Conservation (phyloP, 2,797 vertebrate species). For the Sebastolobus alascanus region DNA sequence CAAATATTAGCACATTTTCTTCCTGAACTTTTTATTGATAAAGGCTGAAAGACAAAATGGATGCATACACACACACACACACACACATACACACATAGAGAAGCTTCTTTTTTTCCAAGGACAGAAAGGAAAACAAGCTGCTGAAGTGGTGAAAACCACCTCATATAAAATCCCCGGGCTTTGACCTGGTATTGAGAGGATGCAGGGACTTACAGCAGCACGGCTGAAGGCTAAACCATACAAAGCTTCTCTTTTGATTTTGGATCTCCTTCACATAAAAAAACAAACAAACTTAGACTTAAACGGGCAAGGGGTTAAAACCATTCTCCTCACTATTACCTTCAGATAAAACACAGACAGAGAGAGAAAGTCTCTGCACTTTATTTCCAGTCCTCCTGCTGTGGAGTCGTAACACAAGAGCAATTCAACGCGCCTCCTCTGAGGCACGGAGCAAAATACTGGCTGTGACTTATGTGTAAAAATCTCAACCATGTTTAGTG, state of each 20-base stretch:
- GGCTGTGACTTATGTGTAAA: slow-evolving; percentile 13
- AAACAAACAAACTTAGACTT: slow-evolving; percentile 12
- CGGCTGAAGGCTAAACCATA: slow-evolving; percentile 38
- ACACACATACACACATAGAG: not conserved
- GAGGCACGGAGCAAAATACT: slow-evolving; percentile 18
- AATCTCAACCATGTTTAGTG: slow-evolving; percentile 22
- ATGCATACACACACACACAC: not conserved
- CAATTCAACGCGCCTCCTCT: slow-evolving; percentile 33
- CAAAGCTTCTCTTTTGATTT: slow-evolving; percentile 52
- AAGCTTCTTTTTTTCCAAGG: slow-evolving; percentile 6
- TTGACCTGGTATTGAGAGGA: slow-evolving; percentile 45
- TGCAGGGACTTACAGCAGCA: slow-evolving; percentile 44
- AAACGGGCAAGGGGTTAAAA: slow-evolving; percentile 29
- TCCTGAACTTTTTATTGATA: slow-evolving; percentile 13
- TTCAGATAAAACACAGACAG: slow-evolving; percentile 29
- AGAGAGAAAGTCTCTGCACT: not conserved
- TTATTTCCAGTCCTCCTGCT: slow-evolving; percentile 11
- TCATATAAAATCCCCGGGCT: slow-evolving; percentile 40
- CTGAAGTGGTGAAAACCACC: slow-evolving; percentile 50
- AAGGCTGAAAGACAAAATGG: slow-evolving; percentile 15
- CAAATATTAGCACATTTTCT: slow-evolving; percentile 9
- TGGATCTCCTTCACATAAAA: slow-evolving; percentile 39
- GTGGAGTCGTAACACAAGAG: slow-evolving; percentile 3
- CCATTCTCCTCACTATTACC: slow-evolving; percentile 18
- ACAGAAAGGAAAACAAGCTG: slow-evolving; percentile 36